phyloP scores from a whole-genome alignment of 2,113 vertebrate genomes.

The Brachypteracias leptosomus region DNA sequence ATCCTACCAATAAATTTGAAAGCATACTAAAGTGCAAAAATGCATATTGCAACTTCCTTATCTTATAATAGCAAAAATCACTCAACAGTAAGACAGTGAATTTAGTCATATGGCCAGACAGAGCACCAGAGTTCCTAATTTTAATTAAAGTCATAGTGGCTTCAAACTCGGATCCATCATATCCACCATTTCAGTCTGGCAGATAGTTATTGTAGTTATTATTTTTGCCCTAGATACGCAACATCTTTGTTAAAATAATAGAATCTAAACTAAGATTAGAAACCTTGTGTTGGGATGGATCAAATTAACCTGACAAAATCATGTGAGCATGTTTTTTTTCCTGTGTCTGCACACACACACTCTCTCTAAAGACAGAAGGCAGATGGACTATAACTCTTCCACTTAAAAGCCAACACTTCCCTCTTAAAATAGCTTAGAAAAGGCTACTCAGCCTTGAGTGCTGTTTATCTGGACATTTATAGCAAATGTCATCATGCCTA shows the following conservation, averaged over 20 bases:
- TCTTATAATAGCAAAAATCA: neutral
- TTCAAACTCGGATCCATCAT: neutral
- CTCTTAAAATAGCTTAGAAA: neutral
- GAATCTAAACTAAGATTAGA: neutral
- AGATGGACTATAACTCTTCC: neutral
- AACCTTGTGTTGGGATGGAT: neutral
- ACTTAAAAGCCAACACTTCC: neutral
- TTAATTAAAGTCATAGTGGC: neutral
- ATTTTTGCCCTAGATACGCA: neutral
- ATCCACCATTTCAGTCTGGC: neutral
- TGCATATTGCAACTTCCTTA: neutral
- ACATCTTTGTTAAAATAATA: neutral
- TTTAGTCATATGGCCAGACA: neutral
- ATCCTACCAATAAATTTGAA: neutral
- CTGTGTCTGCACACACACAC: neutral
- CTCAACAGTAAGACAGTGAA: neutral
- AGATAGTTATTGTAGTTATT: neutral
- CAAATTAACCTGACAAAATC: neutral
- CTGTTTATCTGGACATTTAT: neutral
- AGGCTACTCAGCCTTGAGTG: neutral
- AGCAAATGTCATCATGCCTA: neutral
- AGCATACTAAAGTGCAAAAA: neutral
- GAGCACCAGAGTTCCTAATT: neutral
- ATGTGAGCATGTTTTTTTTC: neutral
- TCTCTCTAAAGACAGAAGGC: neutral